Evolutionary conservation across 2,113 vertebrate genomes (phyloP).

Genomic region (Rhinolophus ferrumequinum): DNA sequence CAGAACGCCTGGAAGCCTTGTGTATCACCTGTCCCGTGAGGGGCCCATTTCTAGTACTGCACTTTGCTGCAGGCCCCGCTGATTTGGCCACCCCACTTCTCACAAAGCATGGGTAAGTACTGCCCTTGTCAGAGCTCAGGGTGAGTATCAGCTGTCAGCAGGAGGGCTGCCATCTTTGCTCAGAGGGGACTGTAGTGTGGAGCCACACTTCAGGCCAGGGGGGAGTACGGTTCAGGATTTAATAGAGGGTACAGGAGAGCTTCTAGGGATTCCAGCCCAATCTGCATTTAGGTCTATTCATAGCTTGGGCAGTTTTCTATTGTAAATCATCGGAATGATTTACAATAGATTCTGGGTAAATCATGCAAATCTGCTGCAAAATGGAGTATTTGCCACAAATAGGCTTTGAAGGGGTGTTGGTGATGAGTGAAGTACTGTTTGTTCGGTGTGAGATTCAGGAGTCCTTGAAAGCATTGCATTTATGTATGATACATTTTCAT

Average conservation of each 20-base stretch:
- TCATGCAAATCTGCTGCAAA: slow-evolving; percentile 60
- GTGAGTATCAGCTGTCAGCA: background rate
- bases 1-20: background rate
- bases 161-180: background rate
- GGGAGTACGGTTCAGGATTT: background rate
- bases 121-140: background rate
- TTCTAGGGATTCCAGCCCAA: slow-evolving; percentile 14
- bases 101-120: background rate
- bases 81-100: background rate
- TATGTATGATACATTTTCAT: background rate
- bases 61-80: background rate
- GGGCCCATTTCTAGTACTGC: background rate
- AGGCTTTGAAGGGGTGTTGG: slow-evolving; percentile 47
- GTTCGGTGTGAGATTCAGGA: background rate
- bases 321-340: background rate
- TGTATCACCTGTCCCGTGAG: background rate
- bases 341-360: slow-evolving; percentile 39
- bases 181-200: background rate
- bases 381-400: slow-evolving; percentile 47
- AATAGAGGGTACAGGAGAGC: background rate
- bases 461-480: slow-evolving; percentile 44
- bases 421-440: slow-evolving; percentile 20
- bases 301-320: slow-evolving; percentile 45
- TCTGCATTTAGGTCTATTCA: slow-evolving; percentile 52
- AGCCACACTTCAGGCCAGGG: background rate